phyloP scores from a whole-genome alignment of 1,140 invertebrate species.

The Anadara kagoshimensis region DNA sequence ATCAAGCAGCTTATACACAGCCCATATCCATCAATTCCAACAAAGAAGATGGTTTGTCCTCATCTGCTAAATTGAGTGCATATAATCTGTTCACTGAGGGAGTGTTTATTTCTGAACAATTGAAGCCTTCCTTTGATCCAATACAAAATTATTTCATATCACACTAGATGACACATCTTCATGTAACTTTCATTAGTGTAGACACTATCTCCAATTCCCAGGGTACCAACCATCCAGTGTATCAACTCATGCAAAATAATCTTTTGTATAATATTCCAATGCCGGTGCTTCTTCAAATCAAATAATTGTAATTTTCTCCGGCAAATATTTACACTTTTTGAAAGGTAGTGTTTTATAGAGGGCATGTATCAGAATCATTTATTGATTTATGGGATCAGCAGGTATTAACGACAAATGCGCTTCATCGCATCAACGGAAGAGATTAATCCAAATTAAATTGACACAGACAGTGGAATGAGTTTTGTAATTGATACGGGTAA shows the following conservation, averaged over 20 bases:
- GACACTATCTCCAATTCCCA: constrained; percentile 11
- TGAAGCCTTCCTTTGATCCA: constrained; percentile 14
- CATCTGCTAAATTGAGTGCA: constrained; percentile 26
- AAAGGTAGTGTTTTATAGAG: constrained; percentile 19
- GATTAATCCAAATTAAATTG: constrained; percentile 26
- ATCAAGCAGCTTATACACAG: too few relatives aligned
- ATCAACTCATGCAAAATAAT: constrained; percentile 20
- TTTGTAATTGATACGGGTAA: constrained; percentile 29
- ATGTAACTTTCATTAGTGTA: constrained; percentile 22
- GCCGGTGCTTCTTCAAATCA: constrained; percentile 14
- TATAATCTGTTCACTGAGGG: constrained; percentile 26
- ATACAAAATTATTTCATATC: constrained; percentile 25
- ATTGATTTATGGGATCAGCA: constrained; percentile 15
- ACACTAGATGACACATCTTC: constrained; percentile 23
- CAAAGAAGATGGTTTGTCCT: constrained; percentile 27
- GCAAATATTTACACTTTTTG: constrained; percentile 30
- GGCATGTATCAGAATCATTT: constrained; percentile 23
- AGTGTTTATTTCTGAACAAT: constrained; percentile 26
- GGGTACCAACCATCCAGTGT: constrained; percentile 13
- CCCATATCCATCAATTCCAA: not conserved
- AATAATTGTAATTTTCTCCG: constrained; percentile 26
- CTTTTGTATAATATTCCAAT: constrained; percentile 2
- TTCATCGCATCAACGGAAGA: constrained; percentile 6
- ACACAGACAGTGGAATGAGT: constrained; percentile 15
- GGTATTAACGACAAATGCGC: constrained; percentile 22